A percentile compares a stretch with the other conserved stretches of the same genome.
These are phyloP conservation scores for Chymomyza procnemis DNA, from an alignment of 2,888 invertebrate species.

Conservation along the genomic window DNA sequence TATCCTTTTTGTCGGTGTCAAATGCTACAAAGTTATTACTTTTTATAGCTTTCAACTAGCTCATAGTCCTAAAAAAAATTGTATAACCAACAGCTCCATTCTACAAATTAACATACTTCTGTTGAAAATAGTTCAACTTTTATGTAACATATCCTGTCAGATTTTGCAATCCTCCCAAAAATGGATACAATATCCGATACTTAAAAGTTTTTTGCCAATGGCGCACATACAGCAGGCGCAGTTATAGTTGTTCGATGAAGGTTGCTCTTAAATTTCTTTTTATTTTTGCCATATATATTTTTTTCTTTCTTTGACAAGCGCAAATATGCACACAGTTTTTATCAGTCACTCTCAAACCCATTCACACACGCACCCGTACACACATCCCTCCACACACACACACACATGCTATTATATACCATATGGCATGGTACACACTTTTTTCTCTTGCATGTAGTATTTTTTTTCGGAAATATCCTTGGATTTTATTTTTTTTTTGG, in stretches of 20 bases:
- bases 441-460: not conserved
- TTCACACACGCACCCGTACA: conserved; percentile 6
- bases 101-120: too few relatives aligned
- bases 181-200: not conserved
- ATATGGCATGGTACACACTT: conserved; percentile 5
- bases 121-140: too few relatives aligned
- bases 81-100: too few relatives aligned
- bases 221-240: too few relatives aligned
- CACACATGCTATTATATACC: not conserved
- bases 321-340: not conserved
- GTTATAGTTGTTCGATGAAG: too few relatives aligned
- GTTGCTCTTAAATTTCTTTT: not conserved
- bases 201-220: not conserved
- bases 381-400: conserved; percentile 1
- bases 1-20: too few relatives aligned
- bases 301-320: not conserved
- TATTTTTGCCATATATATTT: not conserved
- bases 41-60: too few relatives aligned
- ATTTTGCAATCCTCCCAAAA: not conserved
- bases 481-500: conserved; percentile 28
- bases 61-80: too few relatives aligned
- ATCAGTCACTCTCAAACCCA: not conserved
- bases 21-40: too few relatives aligned
- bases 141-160: not conserved
- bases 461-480: conserved; percentile 33